A percentile compares a stretch with the other conserved stretches of the same genome.
These are phyloP conservation scores for Pardalotus punctatus DNA, from an alignment of 2,113 vertebrate genomes.

Conservation along the genomic window DNA sequence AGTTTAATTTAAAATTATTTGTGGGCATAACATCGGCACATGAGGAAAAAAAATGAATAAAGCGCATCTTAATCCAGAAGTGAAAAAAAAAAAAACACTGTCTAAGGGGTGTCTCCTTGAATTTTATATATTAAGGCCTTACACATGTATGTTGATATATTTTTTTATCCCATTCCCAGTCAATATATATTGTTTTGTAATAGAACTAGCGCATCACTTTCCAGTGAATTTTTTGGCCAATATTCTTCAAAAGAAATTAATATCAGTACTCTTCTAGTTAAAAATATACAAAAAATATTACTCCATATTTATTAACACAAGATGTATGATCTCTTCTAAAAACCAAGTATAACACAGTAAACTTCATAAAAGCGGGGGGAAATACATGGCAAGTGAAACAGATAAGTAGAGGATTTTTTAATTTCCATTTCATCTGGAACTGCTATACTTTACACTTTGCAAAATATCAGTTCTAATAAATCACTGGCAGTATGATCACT, in stretches of 20 bases:
- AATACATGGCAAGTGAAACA: not conserved
- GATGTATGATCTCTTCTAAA: not conserved
- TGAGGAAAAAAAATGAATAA: not conserved
- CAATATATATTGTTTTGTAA: not conserved
- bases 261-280: not conserved
- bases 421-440: not conserved
- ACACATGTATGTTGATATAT: rapidly evolving
- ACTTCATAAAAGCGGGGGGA: not conserved
- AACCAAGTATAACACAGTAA: not conserved
- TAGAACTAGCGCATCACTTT: not conserved
- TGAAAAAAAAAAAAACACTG: not conserved
- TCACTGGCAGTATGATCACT: not conserved
- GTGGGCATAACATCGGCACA: not conserved
- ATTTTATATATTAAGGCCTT: not conserved
- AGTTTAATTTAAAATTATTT: not conserved
- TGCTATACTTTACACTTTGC: not conserved
- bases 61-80: not conserved
- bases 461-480: not conserved
- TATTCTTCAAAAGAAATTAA: not conserved
- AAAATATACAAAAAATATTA: not conserved
- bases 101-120: not conserved
- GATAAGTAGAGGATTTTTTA: not conserved
- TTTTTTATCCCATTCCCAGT: not conserved
- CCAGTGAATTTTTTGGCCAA: not conserved
- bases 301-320: not conserved